Base-by-base conservation (phyloP, 2,797 vertebrate species). In the Cyprinodon diabolis region DNA sequence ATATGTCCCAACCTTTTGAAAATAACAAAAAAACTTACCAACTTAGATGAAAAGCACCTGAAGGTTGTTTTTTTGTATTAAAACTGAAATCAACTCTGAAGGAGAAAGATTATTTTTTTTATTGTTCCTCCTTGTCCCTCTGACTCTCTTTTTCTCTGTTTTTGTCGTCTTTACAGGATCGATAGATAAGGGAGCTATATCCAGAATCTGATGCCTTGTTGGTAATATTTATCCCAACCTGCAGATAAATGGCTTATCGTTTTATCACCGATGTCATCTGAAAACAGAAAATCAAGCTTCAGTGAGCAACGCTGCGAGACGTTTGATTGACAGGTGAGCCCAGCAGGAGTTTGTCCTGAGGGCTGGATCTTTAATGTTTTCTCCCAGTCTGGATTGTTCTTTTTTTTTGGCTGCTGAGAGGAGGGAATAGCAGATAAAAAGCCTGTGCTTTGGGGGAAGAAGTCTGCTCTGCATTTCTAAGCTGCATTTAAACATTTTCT, bases 331-430 rank as follows among this genome's bases (percentile, higher is more conserved):
- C 92, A 87, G 86, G 56, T 80, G 66, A 37, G 71, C 84, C 86
- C 89, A 88, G 86, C 87, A 86, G 86, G 89, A 84, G 84, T 85
- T 89, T 84, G 83, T 80, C 86, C 89, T 83, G 58, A 57, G 84
- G 90, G 80, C 74, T 88, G 79, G 84, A 78, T 87, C 82, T 87
- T 89, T 88, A 86, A 89, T 87, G 87, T 89, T 86, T 84, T 88
- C 85, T 83, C 86, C 77, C 63, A 86, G 84, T 86, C 79, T 71
- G 75, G 85, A 88, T 83, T 78, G 83, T 85, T 87, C 73, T 83
- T 89, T 84, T 74, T 74, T 75, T 80, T 72, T 71, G 84, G 80
- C 72, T 78, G 74, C 19, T 19, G 63, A 52, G 77, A 76, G 45
- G 71, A 87, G 81, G 81, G 77, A 82, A 74, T 69, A 51, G 66